Conservation (phyloP, 2,888 invertebrate genomes). For the Mamestra brassicae region DNA sequence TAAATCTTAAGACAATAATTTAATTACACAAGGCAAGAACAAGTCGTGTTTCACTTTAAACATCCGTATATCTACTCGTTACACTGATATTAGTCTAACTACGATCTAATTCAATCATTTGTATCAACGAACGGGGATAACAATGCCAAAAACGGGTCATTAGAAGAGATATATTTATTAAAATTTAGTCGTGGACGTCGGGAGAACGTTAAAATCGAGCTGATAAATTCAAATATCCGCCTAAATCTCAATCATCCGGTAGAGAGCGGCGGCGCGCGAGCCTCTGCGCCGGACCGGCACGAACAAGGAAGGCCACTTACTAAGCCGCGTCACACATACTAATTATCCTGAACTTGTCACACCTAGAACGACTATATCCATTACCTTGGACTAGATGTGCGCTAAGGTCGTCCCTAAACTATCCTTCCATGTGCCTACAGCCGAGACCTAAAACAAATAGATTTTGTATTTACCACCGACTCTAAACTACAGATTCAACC, state of each 20-base stretch:
- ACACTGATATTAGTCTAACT: constrained; percentile 67
- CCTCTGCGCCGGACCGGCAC: neutral
- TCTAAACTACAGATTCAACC: constrained; percentile 54
- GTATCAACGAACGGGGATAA: constrained; percentile 69
- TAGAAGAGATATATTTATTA: constrained; percentile 65
- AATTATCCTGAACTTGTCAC: constrained; percentile 26
- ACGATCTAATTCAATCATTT: constrained; percentile 64
- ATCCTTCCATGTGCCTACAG: constrained; percentile 46
- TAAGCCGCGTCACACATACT: constrained; percentile 48
- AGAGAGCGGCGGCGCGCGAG: constrained; percentile 22
- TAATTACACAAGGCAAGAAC: constrained; percentile 78
- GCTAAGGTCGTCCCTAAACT: constrained; percentile 31
- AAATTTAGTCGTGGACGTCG: constrained; percentile 61
- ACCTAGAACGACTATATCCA: constrained; percentile 20
- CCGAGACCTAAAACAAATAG: constrained; percentile 48
- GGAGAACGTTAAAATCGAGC: constrained; percentile 63
- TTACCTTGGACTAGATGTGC: constrained; percentile 24
- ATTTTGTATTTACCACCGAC: constrained; percentile 40
- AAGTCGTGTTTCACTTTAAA: constrained; percentile 70
- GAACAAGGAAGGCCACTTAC: constrained; percentile 54
- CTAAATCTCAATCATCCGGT: constrained; percentile 33
- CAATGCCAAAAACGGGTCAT: constrained; percentile 74
- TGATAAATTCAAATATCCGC: constrained; percentile 56
- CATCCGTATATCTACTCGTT: constrained; percentile 64
- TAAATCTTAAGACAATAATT: constrained; percentile 65